Evolutionary conservation across 2,113 vertebrate genomes (phyloP).

Genomic region (cattle (Bos taurus)): ARS-UCD2.0 NC_037345.1:10981501-10982000

Average conservation of each 20-base stretch:
- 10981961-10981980: neutral
- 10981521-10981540: neutral
- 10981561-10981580: neutral
- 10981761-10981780: neutral
- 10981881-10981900: accelerated
- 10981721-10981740: neutral
- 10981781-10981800: neutral
- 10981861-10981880: neutral
- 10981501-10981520: neutral
- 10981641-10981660: neutral
- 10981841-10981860: accelerated
- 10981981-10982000: neutral
- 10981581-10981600: neutral
- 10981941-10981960: neutral
- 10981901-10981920: neutral
- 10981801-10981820: accelerated
- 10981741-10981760: neutral
- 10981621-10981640: neutral
- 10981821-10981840: neutral
- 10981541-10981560: neutral
- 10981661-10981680: neutral
- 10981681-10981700: neutral
- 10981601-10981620: neutral
- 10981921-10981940: neutral
- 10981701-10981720: neutral